phyloP scores from a whole-genome alignment of 2,113 vertebrate genomes.

The Sceloporus tristichus region DNA sequence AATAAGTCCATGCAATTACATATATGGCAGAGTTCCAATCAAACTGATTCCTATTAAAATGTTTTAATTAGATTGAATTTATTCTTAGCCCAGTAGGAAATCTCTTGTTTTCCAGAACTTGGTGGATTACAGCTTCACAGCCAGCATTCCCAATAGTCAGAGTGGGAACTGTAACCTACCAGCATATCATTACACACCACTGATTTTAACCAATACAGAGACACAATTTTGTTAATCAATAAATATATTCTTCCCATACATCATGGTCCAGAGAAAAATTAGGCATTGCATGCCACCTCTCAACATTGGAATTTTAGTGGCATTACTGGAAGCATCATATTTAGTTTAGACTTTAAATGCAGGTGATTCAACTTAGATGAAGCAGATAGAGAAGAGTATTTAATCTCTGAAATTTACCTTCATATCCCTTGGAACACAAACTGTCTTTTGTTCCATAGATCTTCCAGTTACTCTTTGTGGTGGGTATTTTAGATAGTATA shows the following conservation, averaged over 20 bases:
- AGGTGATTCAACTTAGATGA: not conserved
- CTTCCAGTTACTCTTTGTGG: slow-evolving; percentile 87
- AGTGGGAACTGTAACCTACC: too few species aligned
- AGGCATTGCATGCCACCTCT: too few species aligned
- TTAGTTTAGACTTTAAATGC: too few species aligned
- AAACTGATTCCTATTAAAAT: not conserved
- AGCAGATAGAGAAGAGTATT: not conserved
- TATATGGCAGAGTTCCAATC: not conserved
- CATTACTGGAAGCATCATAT: not conserved
- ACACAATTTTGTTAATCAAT: not conserved
- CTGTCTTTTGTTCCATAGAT: slow-evolving; percentile 80
- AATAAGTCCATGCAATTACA: not conserved
- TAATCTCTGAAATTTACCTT: slow-evolving; percentile 82
- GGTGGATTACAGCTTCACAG: too few species aligned
- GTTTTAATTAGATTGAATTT: not conserved
- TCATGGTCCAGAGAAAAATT: too few species aligned
- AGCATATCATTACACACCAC: too few species aligned
- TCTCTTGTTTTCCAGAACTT: too few species aligned
- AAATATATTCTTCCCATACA: not conserved
- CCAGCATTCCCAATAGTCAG: too few species aligned
- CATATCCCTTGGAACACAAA: slow-evolving; percentile 85
- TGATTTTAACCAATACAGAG: too few species aligned
- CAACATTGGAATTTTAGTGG: not conserved
- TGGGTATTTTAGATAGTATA: slow-evolving; percentile 81
- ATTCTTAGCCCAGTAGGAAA: not conserved